phyloP scores from a whole-genome alignment of 30 jellyfish, hydroid and myxozoan species.

The Haliclystus octoradiatus region DNA sequence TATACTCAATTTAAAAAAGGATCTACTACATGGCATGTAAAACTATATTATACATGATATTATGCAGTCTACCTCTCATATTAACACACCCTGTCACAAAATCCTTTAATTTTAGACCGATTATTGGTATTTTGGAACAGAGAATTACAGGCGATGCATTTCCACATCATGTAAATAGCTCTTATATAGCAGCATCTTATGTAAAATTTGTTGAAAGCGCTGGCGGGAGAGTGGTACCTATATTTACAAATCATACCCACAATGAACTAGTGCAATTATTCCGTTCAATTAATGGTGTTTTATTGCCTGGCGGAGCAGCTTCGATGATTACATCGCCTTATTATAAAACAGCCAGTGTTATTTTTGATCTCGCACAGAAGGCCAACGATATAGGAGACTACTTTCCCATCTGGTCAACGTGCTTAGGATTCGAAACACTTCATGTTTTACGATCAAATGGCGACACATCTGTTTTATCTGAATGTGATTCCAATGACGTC shows the following conservation, averaged over 20 bases:
- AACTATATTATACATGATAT: too few relatives aligned
- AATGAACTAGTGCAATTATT: constrained; percentile 43
- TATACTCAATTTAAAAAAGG: too few relatives aligned
- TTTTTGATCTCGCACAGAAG: constrained; percentile 45
- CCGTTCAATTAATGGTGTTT: constrained; percentile 64
- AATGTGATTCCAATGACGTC: constrained; percentile 41
- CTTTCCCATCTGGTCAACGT: constrained; percentile 95
- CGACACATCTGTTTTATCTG: constrained; percentile 22
- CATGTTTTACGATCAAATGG: background rate
- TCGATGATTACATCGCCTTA: constrained; percentile 42
- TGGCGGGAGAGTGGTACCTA: constrained; percentile 96
- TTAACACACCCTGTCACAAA: too few relatives aligned
- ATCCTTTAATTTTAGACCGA: constrained; percentile 43
- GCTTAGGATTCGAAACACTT: constrained; percentile 81
- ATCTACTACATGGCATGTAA: too few relatives aligned
- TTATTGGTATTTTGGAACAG: constrained; percentile 56
- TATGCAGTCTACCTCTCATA: too few relatives aligned
- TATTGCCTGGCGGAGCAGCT: constrained; percentile 91
- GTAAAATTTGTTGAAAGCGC: constrained; percentile 84
- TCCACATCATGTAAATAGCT: constrained; percentile 34
- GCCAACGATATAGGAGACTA: constrained; percentile 58
- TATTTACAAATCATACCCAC: constrained; percentile 34
- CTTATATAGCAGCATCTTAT: constrained; percentile 80
- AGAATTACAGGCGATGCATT: constrained; percentile 59
- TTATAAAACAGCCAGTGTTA: constrained; percentile 46